These are phyloP conservation scores for Argyresthia goedartella DNA, from an alignment of 2,888 invertebrate species.

Conservation along the genomic window DNA sequence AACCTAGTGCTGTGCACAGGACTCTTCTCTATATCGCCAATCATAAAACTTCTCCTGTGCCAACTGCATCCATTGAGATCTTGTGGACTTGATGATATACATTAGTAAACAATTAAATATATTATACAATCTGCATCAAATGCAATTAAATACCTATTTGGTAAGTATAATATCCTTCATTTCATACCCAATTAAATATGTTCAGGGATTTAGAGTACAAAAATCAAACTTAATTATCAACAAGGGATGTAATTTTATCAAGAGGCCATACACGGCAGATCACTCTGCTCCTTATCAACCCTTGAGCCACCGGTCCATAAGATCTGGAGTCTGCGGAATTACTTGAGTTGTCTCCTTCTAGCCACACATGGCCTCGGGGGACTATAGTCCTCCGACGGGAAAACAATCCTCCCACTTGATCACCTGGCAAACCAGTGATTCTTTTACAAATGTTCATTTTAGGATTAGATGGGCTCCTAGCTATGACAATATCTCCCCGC, in stretches of 20 bases:
- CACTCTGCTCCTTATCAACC: conserved; percentile 84
- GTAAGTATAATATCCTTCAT: background rate
- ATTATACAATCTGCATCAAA: background rate
- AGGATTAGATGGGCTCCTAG: conserved; percentile 85
- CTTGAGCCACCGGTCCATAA: conserved; percentile 91
- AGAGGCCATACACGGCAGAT: conserved; percentile 86
- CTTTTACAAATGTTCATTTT: conserved; percentile 88
- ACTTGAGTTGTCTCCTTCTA: conserved; percentile 89
- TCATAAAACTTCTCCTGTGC: too few relatives aligned
- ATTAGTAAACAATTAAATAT: too few relatives aligned
- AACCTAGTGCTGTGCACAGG: too few relatives aligned
- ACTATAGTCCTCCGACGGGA: conserved; percentile 68
- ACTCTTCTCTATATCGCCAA: too few relatives aligned
- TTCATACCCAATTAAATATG: background rate
- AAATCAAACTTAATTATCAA: conserved; percentile 24
- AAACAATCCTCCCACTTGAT: conserved; percentile 67
- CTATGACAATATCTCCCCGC: conserved; percentile 89
- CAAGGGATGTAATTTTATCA: conserved; percentile 50
- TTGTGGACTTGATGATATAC: too few relatives aligned
- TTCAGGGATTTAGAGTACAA: background rate
- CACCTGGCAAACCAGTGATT: conserved; percentile 82
- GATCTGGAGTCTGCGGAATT: conserved; percentile 90
- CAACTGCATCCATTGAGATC: too few relatives aligned
- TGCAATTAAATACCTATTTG: background rate
- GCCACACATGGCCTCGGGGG: conserved; percentile 90